Conservation (phyloP, 2,888 invertebrate species). For the Poecilobothrus nobilitatus region DNA sequence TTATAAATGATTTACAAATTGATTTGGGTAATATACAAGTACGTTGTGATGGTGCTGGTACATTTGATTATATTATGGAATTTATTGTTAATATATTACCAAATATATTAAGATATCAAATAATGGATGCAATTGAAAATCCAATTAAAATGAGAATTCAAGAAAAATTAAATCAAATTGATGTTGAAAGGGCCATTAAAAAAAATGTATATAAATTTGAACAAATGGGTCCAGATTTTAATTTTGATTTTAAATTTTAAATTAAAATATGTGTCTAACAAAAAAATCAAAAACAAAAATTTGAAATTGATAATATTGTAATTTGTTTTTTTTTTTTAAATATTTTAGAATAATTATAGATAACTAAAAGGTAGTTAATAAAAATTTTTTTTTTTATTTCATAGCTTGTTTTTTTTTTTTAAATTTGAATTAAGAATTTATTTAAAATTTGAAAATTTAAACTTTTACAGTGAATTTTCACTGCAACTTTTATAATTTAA, state of each 20-base stretch:
- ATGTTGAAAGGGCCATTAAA: constrained; percentile 65
- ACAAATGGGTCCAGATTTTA: constrained; percentile 34
- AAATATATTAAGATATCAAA: constrained; percentile 76
- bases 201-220: constrained; percentile 61
- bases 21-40: constrained; percentile 79
- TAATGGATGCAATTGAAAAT: constrained; percentile 75
- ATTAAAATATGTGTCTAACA: no score
- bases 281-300: no score
- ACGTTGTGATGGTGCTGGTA: constrained; percentile 77
- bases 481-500: no score
- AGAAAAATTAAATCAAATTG: constrained; percentile 59
- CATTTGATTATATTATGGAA: constrained; percentile 73
- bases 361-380: no score
- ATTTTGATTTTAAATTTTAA: constrained; percentile 35
- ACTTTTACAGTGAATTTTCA: no score
- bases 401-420: no score
- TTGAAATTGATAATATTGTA: background rate
- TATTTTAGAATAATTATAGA: no score
- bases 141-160: constrained; percentile 64
- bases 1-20: constrained; percentile 64
- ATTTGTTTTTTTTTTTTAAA: background rate
- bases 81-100: constrained; percentile 72
- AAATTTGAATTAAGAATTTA: no score
- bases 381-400: no score
- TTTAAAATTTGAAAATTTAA: no score